Evolutionary conservation across 2,113 vertebrate species (phyloP).

Genomic region (Ailurus styani): DNA sequence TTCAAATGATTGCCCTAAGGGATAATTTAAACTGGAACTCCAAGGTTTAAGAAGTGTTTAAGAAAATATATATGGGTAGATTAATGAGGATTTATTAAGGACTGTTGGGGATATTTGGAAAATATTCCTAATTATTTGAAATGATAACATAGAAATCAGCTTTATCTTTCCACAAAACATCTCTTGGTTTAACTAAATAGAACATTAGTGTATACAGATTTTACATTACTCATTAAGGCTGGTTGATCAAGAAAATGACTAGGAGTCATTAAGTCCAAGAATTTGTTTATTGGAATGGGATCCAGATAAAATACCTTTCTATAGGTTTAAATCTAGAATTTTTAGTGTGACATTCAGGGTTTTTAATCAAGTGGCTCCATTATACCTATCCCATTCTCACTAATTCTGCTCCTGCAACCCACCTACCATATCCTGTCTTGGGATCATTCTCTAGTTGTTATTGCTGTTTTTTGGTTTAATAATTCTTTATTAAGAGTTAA

Average conservation of each 20-base stretch:
- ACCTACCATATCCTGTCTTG: not conserved
- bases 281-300: not conserved
- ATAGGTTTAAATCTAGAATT: slow-evolving; percentile 38
- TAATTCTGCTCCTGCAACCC: not conserved
- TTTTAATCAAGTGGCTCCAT: not conserved
- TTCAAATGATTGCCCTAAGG: slow-evolving; percentile 4
- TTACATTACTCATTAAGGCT: slow-evolving; percentile 14
- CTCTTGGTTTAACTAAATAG: slow-evolving; percentile 24
- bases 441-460: slow-evolving; percentile 28
- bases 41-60: not conserved
- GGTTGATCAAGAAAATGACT: slow-evolving; percentile 8
- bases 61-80: not conserved
- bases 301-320: not conserved
- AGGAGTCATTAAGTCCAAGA: slow-evolving; percentile 16
- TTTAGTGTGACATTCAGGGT: slow-evolving; percentile 6
- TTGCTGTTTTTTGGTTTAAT: not conserved
- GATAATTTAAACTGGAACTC: not conserved
- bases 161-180: slow-evolving; percentile 8
- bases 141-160: not conserved
- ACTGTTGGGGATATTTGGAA: not conserved
- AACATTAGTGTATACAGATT: slow-evolving; percentile 1
- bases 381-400: not conserved
- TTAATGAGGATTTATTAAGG: slow-evolving; percentile 30
- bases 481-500: no score
- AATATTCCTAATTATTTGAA: slow-evolving; percentile 13